Percentiles rank a stretch among this genome's conserved stretches.
phyloP scores from a whole-genome alignment of 2,797 vertebrate species.

The Schizopygopsis malacanthus region DNA sequence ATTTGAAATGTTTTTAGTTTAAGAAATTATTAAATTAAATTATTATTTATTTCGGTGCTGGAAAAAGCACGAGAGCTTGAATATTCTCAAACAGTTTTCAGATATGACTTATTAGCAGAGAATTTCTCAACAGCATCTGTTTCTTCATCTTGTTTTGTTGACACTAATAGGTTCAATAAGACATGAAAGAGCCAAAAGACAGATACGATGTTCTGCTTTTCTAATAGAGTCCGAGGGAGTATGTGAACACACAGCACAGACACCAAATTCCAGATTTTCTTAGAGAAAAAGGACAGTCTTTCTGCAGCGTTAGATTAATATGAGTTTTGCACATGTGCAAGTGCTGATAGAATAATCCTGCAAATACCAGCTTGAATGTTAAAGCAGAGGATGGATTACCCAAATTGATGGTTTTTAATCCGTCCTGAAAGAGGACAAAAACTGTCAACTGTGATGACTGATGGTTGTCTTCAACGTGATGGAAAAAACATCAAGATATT shows the following conservation, averaged over 20 bases:
- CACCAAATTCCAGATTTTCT: neutral
- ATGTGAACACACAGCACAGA: neutral
- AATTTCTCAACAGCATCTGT: neutral
- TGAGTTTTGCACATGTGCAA: neutral
- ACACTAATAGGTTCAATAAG: neutral
- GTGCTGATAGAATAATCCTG: constrained; percentile 22
- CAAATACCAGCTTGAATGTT: constrained; percentile 18
- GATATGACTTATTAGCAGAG: neutral
- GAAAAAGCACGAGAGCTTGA: neutral
- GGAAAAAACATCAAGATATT: constrained; percentile 36
- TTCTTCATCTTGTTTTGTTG: neutral
- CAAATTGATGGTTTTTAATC: constrained; percentile 37
- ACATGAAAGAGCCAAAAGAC: constrained; percentile 19
- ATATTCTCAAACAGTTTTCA: neutral
- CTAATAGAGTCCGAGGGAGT: neutral
- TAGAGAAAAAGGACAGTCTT: constrained; percentile 1
- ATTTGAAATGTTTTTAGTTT: neutral
- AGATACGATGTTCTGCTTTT: neutral
- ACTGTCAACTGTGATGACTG: neutral
- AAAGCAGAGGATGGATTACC: constrained; percentile 27
- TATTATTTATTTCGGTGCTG: neutral
- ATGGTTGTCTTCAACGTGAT: constrained; percentile 19
- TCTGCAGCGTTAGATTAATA: neutral
- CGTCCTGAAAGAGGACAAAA: constrained; percentile 22
- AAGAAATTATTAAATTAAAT: neutral